These are phyloP conservation scores for Clepsis dumicolana DNA, from an alignment of 2,888 invertebrate genomes.

Conservation along the genomic window DNA sequence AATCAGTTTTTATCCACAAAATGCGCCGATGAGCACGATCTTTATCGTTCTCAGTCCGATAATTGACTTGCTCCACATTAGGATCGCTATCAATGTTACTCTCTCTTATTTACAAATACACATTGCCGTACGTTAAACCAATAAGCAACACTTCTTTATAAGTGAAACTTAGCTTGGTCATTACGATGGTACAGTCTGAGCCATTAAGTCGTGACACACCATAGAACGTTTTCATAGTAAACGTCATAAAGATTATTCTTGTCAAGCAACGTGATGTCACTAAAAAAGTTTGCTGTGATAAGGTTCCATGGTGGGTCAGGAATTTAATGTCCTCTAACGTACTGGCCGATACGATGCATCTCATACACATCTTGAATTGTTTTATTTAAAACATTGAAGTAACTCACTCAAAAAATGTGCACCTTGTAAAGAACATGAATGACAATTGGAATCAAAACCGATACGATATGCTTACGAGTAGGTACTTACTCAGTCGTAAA, in stretches of 20 bases:
- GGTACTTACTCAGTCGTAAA: background rate
- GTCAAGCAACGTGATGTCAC: too few species aligned
- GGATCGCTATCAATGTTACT: slow-evolving; percentile 5
- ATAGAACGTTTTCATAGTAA: too few species aligned
- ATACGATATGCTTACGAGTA: background rate
- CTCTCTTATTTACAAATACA: slow-evolving; percentile 4
- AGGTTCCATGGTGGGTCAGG: too few species aligned
- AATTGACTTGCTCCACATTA: slow-evolving; percentile 4
- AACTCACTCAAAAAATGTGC: too few species aligned
- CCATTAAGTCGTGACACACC: too few species aligned
- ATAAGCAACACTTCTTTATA: background rate
- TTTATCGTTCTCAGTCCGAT: slow-evolving; percentile 1
- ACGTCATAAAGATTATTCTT: too few species aligned
- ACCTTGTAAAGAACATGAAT: background rate
- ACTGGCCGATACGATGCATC: too few species aligned
- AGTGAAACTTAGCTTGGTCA: background rate
- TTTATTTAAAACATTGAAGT: too few species aligned
- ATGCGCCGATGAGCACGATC: slow-evolving; percentile 11
- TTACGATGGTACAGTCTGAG: slow-evolving; percentile 11
- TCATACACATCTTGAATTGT: too few species aligned
- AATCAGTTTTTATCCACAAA: slow-evolving; percentile 11
- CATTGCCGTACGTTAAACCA: slow-evolving; percentile 9
- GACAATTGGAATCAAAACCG: background rate
- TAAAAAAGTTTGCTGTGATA: too few species aligned
- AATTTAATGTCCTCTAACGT: background rate